Evolutionary conservation across 2,888 invertebrate genomes (phyloP), one percentile per base, ranked within the genome.

Genomic region (Mylabris sibirica): DNA sequence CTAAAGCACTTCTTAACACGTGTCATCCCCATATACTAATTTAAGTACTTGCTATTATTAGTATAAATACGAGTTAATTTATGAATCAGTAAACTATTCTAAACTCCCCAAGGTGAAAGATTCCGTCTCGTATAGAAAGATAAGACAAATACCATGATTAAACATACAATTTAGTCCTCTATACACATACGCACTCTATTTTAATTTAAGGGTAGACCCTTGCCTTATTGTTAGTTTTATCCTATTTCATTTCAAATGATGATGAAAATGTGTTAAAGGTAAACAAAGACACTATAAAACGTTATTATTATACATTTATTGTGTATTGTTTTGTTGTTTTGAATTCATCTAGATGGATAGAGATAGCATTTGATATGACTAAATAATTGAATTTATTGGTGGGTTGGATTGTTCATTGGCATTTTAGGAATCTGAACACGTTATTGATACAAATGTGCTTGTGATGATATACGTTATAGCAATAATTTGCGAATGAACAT

Each of bases 371-470:
- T 64, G 34, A 53, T 69, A 64, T 30, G 30, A 8, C 30, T 30
- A 30, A 30, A 30, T 64, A 69, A 70, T 65, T 61, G 67, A 72
- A 71, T 74, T 71, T 71, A 72, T 72, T 66, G 66, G 35, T 38
- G 59, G 67, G 65, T 64, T 65, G 69, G 67, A 69, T 65, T 65
- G 66, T 69, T 62, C 35, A 69, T 49, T 71, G 68, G 65, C 60
- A 64, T 67, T 73, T 68, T 63, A 57, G 65, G 65, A 76, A 73
- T 73, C 74, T 75, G 75, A 66, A 68, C 74, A 67, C 71, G 72
- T 75, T 76, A 77, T 76, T 76, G 76, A 76, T 77, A 77, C 72
- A 77, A 77, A 75, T 75, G 74, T 72, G 72, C 68, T 71, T 71
- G 67, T 73, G 74, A 70, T 72, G 66, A 73, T 69, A 11, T 49